Percentiles rank a stretch among this genome's conserved stretches.
Conservation (phyloP, 2,797 vertebrate species). For the Gambelia wislizenii region DNA sequence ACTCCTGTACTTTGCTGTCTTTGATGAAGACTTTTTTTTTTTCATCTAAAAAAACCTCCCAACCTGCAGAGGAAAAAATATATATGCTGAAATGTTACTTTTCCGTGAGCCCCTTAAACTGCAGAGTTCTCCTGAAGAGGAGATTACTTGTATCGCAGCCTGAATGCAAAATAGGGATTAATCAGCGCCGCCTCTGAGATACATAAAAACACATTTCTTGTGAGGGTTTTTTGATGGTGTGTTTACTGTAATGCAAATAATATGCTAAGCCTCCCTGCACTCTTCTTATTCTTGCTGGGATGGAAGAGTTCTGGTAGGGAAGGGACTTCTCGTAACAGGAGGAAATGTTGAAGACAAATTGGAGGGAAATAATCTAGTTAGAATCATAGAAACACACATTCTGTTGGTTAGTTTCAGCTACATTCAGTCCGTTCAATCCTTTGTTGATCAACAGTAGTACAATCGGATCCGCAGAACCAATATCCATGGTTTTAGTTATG, state of each 20-base stretch:
- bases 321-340: too few species aligned
- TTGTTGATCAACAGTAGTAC: too few species aligned
- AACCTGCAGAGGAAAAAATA: constrained; percentile 1
- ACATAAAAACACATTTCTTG: fast-evolving
- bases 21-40: constrained; percentile 46
- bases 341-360: neutral
- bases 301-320: too few species aligned
- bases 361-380: neutral
- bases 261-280: neutral
- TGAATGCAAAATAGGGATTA: neutral
- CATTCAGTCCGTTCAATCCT: too few species aligned
- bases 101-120: neutral
- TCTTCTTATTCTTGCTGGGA: neutral
- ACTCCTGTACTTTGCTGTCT: neutral
- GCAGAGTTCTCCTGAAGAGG: fast-evolving
- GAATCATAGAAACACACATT: too few species aligned
- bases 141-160: neutral
- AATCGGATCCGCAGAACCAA: too few species aligned
- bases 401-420: too few species aligned
- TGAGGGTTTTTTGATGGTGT: neutral
- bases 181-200: fast-evolving
- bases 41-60: neutral
- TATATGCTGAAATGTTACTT: constrained; percentile 27
- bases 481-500: too few species aligned
- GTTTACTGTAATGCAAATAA: neutral